Percentiles rank a stretch among this genome's conserved stretches.
Evolutionary conservation across 2,888 invertebrate genomes (phyloP).

Genomic region (Eutolmus rufibarbis): DNA sequence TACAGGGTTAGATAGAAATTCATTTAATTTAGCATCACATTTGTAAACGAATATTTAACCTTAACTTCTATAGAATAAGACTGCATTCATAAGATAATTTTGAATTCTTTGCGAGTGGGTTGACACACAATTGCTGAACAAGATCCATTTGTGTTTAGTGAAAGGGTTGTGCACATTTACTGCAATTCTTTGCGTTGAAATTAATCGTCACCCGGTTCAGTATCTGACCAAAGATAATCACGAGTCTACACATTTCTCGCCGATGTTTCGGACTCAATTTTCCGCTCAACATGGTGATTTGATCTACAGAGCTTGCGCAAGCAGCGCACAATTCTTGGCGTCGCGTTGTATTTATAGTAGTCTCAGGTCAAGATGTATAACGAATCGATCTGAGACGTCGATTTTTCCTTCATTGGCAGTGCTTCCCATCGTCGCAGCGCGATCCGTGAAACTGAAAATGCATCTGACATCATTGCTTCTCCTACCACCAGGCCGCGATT

Average conservation of each 20-base stretch:
- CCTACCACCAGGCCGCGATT: neutral
- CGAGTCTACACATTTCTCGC: neutral
- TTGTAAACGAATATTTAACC: no score
- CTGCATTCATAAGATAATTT: no score
- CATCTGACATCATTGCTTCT: constrained; percentile 28
- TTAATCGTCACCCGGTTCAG: neutral
- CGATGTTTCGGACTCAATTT: neutral
- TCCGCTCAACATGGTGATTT: neutral
- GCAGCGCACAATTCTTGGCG: neutral
- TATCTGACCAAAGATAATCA: neutral
- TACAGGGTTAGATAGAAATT: no score
- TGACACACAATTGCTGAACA: no score
- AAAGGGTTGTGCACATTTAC: neutral
- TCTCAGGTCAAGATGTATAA: neutral
- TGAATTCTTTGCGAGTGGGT: no score
- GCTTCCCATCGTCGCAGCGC: neutral
- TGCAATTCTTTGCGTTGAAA: neutral
- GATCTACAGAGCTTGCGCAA: neutral
- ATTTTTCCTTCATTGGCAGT: constrained; percentile 20
- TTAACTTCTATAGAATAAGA: no score
- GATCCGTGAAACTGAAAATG: neutral
- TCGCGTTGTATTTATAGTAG: neutral
- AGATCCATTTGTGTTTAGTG: no score
- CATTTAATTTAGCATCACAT: no score
- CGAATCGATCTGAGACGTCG: neutral